Percentiles rank a stretch among this genome's conserved stretches.
Conservation (phyloP, 2,797 vertebrate species). For the Aythya fuligula region DNA sequence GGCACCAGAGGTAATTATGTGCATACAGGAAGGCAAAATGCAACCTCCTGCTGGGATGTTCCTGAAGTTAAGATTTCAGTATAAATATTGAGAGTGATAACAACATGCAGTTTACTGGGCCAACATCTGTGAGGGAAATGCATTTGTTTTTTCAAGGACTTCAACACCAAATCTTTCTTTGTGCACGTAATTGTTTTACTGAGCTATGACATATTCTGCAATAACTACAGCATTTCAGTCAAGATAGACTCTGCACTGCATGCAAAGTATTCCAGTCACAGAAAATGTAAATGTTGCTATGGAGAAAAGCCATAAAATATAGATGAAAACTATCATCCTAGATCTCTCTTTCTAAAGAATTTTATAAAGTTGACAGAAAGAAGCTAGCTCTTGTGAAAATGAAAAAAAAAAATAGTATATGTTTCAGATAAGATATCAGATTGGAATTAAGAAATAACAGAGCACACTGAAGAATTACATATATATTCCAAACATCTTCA, state of each 20-base stretch:
- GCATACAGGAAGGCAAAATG: background rate
- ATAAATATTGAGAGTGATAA: background rate
- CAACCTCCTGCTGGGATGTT: background rate
- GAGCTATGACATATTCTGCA: background rate
- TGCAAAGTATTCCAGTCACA: background rate
- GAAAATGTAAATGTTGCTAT: constrained; percentile 20
- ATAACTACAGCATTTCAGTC: background rate
- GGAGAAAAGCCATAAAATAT: constrained; percentile 19
- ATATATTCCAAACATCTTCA: background rate
- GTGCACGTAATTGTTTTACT: constrained; percentile 6
- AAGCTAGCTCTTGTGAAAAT: background rate
- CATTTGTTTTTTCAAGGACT: background rate
- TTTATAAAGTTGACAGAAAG: background rate
- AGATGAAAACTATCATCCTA: background rate
- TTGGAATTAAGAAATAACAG: background rate
- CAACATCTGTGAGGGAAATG: background rate
- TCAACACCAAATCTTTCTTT: background rate
- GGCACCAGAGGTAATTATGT: background rate
- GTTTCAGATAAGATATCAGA: background rate
- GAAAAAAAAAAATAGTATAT: background rate
- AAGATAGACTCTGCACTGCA: background rate
- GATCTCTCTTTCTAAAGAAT: background rate
- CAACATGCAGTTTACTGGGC: background rate
- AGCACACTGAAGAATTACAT: background rate
- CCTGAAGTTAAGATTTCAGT: background rate